These are phyloP conservation scores for Drosophila antonietae DNA, from an alignment of 2,888 invertebrate genomes.

Conservation along the genomic window DNA sequence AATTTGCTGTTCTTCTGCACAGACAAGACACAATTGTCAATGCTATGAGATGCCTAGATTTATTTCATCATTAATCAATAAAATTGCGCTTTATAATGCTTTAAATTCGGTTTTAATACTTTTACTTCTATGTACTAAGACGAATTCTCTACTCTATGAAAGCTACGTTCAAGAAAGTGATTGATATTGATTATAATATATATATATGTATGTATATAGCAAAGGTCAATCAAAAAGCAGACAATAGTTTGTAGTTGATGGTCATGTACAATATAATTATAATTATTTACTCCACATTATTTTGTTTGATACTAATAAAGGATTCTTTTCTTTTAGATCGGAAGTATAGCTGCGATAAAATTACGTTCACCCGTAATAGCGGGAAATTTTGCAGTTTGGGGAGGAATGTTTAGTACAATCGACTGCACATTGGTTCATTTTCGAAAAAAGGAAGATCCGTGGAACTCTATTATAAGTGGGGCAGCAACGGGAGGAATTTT, in stretches of 20 bases:
- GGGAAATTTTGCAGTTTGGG: conserved; percentile 99
- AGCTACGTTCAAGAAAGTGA: too few relatives aligned
- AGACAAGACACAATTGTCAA: not conserved
- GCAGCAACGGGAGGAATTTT: conserved; percentile 98
- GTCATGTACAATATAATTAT: too few relatives aligned
- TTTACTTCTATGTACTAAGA: not conserved
- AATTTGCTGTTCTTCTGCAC: not conserved
- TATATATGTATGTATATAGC: too few relatives aligned
- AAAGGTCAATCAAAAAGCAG: too few relatives aligned
- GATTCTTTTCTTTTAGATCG: conserved; percentile 85
- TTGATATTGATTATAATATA: too few relatives aligned
- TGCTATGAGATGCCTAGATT: not conserved
- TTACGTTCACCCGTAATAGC: conserved; percentile 97
- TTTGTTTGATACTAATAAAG: not conserved
- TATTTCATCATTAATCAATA: not conserved
- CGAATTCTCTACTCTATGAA: not conserved
- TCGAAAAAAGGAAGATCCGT: conserved; percentile 98
- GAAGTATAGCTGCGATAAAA: conserved; percentile 91
- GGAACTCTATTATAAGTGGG: conserved; percentile 98
- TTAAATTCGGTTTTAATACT: not conserved
- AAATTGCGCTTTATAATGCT: not conserved
- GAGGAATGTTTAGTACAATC: conserved; percentile 98
- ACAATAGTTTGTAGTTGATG: too few relatives aligned
- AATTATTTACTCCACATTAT: not conserved
- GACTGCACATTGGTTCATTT: conserved; percentile 98